Evolutionary conservation across 2,888 invertebrate genomes (phyloP).

Genomic region (Punctoribates punctum): DNA sequence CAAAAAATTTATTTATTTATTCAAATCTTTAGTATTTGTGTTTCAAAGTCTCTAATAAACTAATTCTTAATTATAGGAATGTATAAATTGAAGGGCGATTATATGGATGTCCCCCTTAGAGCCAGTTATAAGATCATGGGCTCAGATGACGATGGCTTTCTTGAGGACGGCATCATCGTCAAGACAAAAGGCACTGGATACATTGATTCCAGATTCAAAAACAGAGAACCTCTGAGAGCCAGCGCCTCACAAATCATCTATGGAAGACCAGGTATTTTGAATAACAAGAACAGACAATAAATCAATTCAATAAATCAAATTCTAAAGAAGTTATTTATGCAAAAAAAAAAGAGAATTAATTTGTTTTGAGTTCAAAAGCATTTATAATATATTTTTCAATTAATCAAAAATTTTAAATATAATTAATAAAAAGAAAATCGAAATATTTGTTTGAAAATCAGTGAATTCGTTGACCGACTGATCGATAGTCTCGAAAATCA

Average conservation of each 20-base stretch:
- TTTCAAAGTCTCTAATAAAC: too few relatives aligned
- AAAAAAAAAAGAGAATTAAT: too few relatives aligned
- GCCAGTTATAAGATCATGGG: slow-evolving; percentile 40
- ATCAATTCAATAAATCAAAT: too few relatives aligned
- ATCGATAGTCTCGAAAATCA: too few relatives aligned
- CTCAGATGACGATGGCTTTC: slow-evolving; percentile 39
- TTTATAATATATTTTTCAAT: too few relatives aligned
- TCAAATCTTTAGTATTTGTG: not conserved
- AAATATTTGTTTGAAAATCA: too few relatives aligned
- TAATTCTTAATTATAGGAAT: slow-evolving; percentile 2
- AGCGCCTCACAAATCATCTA: slow-evolving; percentile 18
- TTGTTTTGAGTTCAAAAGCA: too few relatives aligned
- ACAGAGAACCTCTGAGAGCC: not conserved
- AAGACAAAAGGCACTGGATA: slow-evolving; percentile 42
- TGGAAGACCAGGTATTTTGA: slow-evolving; percentile 20
- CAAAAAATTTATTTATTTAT: not conserved
- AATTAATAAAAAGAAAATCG: too few relatives aligned
- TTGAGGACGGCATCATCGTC: slow-evolving; percentile 41
- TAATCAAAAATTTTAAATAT: too few relatives aligned
- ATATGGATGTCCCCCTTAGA: slow-evolving; percentile 36
- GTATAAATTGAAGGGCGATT: slow-evolving; percentile 37
- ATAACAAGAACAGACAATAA: too few relatives aligned
- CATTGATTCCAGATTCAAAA: slow-evolving; percentile 28
- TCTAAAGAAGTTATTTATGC: too few relatives aligned
- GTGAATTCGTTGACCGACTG: too few relatives aligned